phyloP scores from a whole-genome alignment of 2,113 vertebrate genomes.

The Thryonomys swinderianus region DNA sequence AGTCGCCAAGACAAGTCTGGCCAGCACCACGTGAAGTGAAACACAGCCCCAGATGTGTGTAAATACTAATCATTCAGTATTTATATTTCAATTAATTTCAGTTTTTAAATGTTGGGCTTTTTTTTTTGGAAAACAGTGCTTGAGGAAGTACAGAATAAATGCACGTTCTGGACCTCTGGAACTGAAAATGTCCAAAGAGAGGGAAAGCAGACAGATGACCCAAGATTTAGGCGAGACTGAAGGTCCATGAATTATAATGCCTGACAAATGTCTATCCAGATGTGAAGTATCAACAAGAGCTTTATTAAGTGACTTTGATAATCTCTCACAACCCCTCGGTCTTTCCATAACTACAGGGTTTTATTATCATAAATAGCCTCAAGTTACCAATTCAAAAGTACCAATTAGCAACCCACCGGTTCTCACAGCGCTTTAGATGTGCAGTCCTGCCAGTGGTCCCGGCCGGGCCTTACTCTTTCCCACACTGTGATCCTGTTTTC shows the following conservation, averaged over 20 bases:
- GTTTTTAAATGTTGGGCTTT: constrained; percentile 18
- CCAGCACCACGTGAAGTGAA: constrained; percentile 48
- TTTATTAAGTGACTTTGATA: background rate
- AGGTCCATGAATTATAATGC: background rate
- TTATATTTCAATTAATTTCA: constrained; percentile 57
- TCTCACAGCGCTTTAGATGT: background rate
- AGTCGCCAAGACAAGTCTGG: constrained; percentile 59
- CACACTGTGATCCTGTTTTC: background rate
- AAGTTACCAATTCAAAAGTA: background rate
- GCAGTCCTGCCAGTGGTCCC: background rate
- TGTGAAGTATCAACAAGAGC: background rate
- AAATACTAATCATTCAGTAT: constrained; percentile 23
- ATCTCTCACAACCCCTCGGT: background rate
- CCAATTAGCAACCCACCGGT: background rate
- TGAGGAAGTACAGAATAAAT: background rate
- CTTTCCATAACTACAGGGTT: background rate
- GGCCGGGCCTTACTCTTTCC: background rate
- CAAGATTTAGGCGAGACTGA: background rate
- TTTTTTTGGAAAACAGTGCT: background rate
- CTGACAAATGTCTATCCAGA: background rate
- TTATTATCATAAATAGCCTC: background rate
- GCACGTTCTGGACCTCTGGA: background rate
- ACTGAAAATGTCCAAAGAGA: background rate
- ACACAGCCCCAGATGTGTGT: background rate
- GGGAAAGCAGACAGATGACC: background rate